phyloP scores from a whole-genome alignment of 2,797 vertebrate genomes.

The Hemitrygon akajei region DNA sequence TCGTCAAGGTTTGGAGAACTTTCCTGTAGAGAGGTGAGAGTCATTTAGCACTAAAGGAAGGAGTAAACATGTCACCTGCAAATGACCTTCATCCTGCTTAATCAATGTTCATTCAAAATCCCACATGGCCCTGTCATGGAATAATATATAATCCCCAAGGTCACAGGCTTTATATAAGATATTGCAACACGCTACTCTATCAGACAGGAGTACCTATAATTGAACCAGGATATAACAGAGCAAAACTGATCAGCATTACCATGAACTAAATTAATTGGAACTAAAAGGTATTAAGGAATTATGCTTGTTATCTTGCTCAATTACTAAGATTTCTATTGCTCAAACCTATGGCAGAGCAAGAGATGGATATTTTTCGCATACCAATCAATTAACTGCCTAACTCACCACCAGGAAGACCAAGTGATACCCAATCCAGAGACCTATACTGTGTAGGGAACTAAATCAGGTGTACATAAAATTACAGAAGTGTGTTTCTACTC shows the following conservation, averaged over 20 bases:
- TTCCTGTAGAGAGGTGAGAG: constrained; percentile 40
- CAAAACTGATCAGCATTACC: not conserved
- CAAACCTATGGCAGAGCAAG: not conserved
- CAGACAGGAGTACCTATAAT: not conserved
- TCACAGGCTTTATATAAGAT: not conserved
- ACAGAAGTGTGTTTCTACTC: not conserved
- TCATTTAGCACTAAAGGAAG: not conserved
- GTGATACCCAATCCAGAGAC: not conserved
- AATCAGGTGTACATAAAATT: not conserved
- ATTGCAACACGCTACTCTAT: not conserved
- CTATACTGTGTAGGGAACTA: not conserved
- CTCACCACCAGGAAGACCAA: not conserved
- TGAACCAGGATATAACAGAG: not conserved
- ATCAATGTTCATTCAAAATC: not conserved
- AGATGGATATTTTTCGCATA: not conserved
- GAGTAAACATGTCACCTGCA: not conserved
- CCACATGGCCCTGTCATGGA: not conserved
- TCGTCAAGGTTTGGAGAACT: constrained; percentile 40
- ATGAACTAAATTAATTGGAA: not conserved
- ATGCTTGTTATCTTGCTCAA: not conserved
- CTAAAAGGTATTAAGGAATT: not conserved
- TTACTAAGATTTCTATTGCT: not conserved
- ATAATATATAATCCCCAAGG: not conserved
- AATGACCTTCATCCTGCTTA: not conserved
- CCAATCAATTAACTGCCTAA: not conserved